Conservation (phyloP, 2,113 vertebrate genomes). For the Bos taurus region ARS-UCD2.0 NC_037336.1:101496001-101496500, state of each 20-base stretch:
- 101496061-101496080: neutral
- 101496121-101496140: neutral
- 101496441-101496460: neutral
- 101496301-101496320: neutral
- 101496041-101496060: neutral
- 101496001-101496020: neutral
- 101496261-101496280: fast-evolving
- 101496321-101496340: fast-evolving
- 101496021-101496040: neutral
- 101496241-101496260: fast-evolving
- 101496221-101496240: fast-evolving
- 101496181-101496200: neutral
- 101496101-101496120: neutral
- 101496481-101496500: neutral
- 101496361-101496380: fast-evolving
- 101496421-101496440: neutral
- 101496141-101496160: neutral
- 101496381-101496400: fast-evolving
- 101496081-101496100: neutral
- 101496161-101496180: neutral
- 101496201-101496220: fast-evolving
- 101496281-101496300: fast-evolving
- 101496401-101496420: neutral
- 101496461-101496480: neutral
- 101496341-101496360: fast-evolving